These are phyloP conservation scores for Ferdinandea cuprea DNA, from an alignment of 2,888 invertebrate genomes.

Conservation along the genomic window DNA sequence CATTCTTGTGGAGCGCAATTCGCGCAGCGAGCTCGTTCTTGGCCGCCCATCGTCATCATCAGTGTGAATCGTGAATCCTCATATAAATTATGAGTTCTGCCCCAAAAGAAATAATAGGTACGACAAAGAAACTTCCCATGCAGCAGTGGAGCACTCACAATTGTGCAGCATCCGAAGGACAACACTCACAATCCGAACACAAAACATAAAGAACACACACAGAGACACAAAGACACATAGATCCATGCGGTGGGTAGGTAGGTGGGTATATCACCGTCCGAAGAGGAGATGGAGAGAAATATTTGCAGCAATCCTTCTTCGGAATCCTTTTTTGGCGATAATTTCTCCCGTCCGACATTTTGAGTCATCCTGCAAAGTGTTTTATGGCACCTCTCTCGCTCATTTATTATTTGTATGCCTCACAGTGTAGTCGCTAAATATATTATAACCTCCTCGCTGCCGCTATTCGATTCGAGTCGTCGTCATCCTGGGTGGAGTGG, in stretches of 20 bases:
- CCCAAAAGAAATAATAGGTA: slow-evolving; percentile 52
- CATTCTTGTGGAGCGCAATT: slow-evolving; percentile 16
- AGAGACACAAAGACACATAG: neutral
- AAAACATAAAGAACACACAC: slow-evolving; percentile 35
- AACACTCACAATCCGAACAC: slow-evolving; percentile 53
- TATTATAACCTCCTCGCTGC: slow-evolving; percentile 72
- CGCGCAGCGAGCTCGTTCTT: slow-evolving; percentile 6
- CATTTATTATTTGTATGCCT: slow-evolving; percentile 75
- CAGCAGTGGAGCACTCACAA: slow-evolving; percentile 52
- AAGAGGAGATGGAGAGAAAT: slow-evolving; percentile 33
- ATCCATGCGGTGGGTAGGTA: no score
- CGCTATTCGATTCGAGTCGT: slow-evolving; percentile 56
- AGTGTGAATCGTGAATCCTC: slow-evolving; percentile 59
- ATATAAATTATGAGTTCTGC: slow-evolving; percentile 65
- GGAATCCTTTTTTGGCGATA: slow-evolving; percentile 74
- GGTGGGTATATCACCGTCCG: slow-evolving; percentile 10
- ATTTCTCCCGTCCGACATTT: slow-evolving; percentile 75
- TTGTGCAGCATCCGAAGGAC: slow-evolving; percentile 62
- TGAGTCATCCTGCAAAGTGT: slow-evolving; percentile 74
- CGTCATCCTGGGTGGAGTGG: slow-evolving; percentile 3
- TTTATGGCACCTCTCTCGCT: slow-evolving; percentile 75
- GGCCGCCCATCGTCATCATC: slow-evolving; percentile 54
- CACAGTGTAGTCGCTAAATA: slow-evolving; percentile 74
- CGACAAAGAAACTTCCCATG: slow-evolving; percentile 62
- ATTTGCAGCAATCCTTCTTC: slow-evolving; percentile 75